Conservation (phyloP, 2,797 vertebrate genomes). For the Apogon hyalosoma region DNA sequence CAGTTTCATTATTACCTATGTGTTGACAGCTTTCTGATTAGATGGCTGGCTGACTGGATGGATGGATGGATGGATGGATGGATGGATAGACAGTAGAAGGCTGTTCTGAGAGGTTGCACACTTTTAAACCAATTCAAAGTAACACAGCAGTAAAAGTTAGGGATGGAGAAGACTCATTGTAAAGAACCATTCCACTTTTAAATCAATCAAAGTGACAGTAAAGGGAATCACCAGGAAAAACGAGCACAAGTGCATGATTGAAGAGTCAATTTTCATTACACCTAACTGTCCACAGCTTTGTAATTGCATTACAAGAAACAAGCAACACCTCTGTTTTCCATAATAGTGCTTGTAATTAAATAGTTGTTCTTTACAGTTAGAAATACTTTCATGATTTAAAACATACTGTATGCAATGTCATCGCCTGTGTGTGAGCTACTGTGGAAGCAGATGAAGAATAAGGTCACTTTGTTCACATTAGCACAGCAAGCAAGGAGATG, state of each 20-base stretch:
- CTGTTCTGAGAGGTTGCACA: background rate
- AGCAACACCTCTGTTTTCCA: slow-evolving; percentile 6
- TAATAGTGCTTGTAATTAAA: background rate
- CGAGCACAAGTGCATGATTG: background rate
- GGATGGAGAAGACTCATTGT: too few species aligned
- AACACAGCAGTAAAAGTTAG: too few species aligned
- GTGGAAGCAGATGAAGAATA: slow-evolving; percentile 72
- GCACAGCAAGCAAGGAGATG: slow-evolving; percentile 73
- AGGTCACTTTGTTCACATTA: slow-evolving; percentile 85
- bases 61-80: background rate
- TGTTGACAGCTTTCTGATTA: background rate
- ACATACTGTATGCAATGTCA: slow-evolving; percentile 38
- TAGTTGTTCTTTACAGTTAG: slow-evolving; percentile 7
- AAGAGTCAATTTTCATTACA: too few species aligned
- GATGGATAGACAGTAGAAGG: too few species aligned
- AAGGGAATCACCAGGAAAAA: too few species aligned
- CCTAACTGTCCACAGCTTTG: too few species aligned
- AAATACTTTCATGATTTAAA: slow-evolving; percentile 23
- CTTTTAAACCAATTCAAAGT: too few species aligned
- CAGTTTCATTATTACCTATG: too few species aligned
- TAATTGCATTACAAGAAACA: slow-evolving; percentile 9
- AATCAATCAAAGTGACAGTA: background rate
- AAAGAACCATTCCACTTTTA: background rate
- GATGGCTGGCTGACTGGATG: slow-evolving; percentile 23
- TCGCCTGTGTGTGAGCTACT: slow-evolving; percentile 43